Base-by-base conservation (phyloP, 1,140 invertebrate genomes). In the Neodiprion lecontei region DNA sequence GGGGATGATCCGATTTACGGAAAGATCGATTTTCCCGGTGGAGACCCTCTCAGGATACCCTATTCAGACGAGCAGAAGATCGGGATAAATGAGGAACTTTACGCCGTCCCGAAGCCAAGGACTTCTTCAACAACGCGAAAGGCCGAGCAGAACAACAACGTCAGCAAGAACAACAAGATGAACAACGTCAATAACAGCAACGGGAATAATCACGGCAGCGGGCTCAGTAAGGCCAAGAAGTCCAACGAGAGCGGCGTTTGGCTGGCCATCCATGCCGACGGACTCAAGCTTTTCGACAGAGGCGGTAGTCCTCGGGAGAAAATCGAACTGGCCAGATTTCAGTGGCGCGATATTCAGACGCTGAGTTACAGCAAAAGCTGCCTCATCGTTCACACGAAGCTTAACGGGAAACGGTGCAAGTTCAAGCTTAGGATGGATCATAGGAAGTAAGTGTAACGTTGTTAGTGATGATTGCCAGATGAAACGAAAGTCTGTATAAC, bases 361-460 rank as follows among this genome's bases (percentile, higher is more conserved):
- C 87, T 95, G 47, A 94, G 92, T 79, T 94, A 94, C 79, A 93
- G 91, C 77, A 94, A 94, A 82, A 93, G 91, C 70, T 92, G 91
- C 65, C 85, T 95, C 11, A 91, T 93, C 50, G 90, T 95, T 85
- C 82, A 91, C 84, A 86, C 90, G 79, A 79, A 88, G 85, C 85
- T 91, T 72, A 89, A 88, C 49, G 91, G 92, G 75, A 92, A 92
- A 76, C 87, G 91, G 9, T 90, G 91, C 69, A 94, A 94, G 83
- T 93, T 93, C 82, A 94, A 94, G 83, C 84, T 95, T 0, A 91
- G 92, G 87, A 93, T 95, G 92, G 90, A 91, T 78, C 90, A 92
- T 75, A 92, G 92, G 82, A 95, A 94, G 91, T 92, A 84, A 89
- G 88, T 85, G 67, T 67, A 66, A 69, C 21, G 23, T 67, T 74